Base-by-base conservation (phyloP, 2,888 invertebrate genomes). In the Euphydryas editha region DNA sequence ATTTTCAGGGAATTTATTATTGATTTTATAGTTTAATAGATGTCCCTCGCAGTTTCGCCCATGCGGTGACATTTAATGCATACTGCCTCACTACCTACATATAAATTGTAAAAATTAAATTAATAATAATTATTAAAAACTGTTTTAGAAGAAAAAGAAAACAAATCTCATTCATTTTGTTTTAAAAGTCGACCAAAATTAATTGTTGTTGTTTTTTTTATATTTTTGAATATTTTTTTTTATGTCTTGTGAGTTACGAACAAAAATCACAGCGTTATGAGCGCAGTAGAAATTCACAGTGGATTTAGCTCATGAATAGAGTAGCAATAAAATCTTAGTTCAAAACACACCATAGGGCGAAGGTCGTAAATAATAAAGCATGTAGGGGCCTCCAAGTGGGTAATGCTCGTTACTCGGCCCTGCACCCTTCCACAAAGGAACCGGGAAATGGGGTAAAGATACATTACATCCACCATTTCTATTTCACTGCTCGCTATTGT, bases 321-420 rank as follows among this genome's bases (percentile, higher is more conserved):
- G 76, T 76, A 76, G 86, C 89, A 88, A 90, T 92, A 89, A 92
- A 92, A 92, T 92, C 91, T 92, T 90, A 90, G 86, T 87, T 82
- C 84, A 87, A 90, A 90, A 90, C 88, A 88, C 86, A 86, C 87
- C 85, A 88, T 89, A 90, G 89, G 88, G 89, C 84, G 76, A 77
- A 85, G 79, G 80, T 87, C 90, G 90, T 92, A 91, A 92, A 92
- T 92, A 92, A 92, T 92, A 91, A 87, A 92, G 81, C 87, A 84
- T 87, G 88, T 85, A 87, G 81, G 81, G 83, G 84, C 79, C 54
- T 54, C 54, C 85, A 86, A 87, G 89, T 88, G 89, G 84, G 84
- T 84, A 83, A 82, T 81, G 87, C 89, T 88, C 88, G 90, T 90
- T 90, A 88, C 87, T 76, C 75, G 77, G 74, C 79, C 80, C 79